A percentile compares a stretch with the other conserved stretches of the same genome.
Evolutionary conservation across 2,888 invertebrate genomes (phyloP).

Genomic region (Muschampia plurimacula): DNA sequence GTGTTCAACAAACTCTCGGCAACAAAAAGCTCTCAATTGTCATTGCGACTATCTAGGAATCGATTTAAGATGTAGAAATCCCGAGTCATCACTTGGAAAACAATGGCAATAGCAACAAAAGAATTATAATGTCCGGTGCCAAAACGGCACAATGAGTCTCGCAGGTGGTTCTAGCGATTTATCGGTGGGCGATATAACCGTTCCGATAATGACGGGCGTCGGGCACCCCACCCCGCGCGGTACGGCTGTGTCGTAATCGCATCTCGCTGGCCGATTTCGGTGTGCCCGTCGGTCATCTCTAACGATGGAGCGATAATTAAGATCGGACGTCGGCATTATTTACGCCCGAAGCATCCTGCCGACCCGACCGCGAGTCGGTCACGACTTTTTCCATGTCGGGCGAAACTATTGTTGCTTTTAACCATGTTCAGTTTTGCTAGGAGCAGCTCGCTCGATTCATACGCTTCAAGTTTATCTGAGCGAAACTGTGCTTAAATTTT

Average conservation of each 20-base stretch:
- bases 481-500: slow-evolving; percentile 35
- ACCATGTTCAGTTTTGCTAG: slow-evolving; percentile 66
- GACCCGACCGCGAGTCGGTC: slow-evolving; percentile 75
- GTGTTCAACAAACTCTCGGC: slow-evolving; percentile 22
- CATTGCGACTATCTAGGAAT: slow-evolving; percentile 48
- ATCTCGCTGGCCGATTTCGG: slow-evolving; percentile 76
- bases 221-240: slow-evolving; percentile 34
- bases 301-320: slow-evolving; percentile 85
- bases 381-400: slow-evolving; percentile 81
- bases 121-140: slow-evolving; percentile 79
- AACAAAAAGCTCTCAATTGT: slow-evolving; percentile 36
- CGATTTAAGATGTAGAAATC: slow-evolving; percentile 54
- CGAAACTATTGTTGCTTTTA: slow-evolving; percentile 74
- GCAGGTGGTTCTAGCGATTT: slow-evolving; percentile 79
- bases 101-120: slow-evolving; percentile 79
- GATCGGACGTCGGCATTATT: slow-evolving; percentile 82
- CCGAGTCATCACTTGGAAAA: slow-evolving; percentile 75
- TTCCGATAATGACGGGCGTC: slow-evolving; percentile 47
- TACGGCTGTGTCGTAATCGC: slow-evolving; percentile 70
- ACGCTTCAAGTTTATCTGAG: slow-evolving; percentile 44
- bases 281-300: slow-evolving; percentile 75
- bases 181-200: slow-evolving; percentile 72
- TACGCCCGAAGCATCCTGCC: slow-evolving; percentile 80
- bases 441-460: slow-evolving; percentile 54
- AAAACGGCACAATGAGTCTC: slow-evolving; percentile 72